Conservation (phyloP, 2,113 vertebrate genomes). For the Caranx melampygus region DNA sequence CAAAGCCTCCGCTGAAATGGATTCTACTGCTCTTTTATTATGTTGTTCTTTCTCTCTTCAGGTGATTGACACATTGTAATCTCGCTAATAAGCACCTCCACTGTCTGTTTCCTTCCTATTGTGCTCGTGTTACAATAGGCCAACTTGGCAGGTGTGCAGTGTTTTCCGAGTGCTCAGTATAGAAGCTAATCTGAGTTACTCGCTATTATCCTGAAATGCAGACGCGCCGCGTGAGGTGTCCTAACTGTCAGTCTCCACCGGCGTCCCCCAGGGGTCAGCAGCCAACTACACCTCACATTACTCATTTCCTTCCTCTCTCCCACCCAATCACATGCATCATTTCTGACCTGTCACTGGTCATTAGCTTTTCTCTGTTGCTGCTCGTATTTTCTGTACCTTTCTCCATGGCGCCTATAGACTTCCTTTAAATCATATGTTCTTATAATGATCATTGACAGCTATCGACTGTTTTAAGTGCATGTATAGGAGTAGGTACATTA, state of each 20-base stretch:
- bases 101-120: conserved; percentile 64
- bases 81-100: conserved; percentile 76
- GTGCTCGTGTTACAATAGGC: conserved; percentile 59
- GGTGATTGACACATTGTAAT: conserved; percentile 80
- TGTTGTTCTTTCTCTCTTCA: conserved; percentile 58
- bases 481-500: too few species aligned
- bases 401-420: too few species aligned
- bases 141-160: conserved; percentile 50
- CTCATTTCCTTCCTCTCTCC: conserved; percentile 45
- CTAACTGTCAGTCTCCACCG: conserved; percentile 50
- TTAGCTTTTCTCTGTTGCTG: conserved; percentile 43
- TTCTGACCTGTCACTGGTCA: conserved; percentile 62
- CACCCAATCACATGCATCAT: conserved; percentile 63
- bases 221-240: background rate
- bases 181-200: conserved; percentile 53
- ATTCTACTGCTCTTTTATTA: conserved; percentile 72
- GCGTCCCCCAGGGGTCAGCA: conserved; percentile 64
- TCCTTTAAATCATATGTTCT: too few species aligned
- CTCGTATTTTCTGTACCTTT: background rate
- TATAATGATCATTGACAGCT: too few species aligned
- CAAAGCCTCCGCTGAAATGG: conserved; percentile 68
- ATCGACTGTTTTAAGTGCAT: too few species aligned
- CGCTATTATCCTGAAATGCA: conserved; percentile 68
- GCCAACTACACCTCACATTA: conserved; percentile 67
- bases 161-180: conserved; percentile 47